Percentiles rank a stretch among this genome's conserved stretches.
These are phyloP conservation scores for Steinernema feltiae DNA, from an alignment of 1,140 invertebrate genomes.

Conservation along the genomic window DNA sequence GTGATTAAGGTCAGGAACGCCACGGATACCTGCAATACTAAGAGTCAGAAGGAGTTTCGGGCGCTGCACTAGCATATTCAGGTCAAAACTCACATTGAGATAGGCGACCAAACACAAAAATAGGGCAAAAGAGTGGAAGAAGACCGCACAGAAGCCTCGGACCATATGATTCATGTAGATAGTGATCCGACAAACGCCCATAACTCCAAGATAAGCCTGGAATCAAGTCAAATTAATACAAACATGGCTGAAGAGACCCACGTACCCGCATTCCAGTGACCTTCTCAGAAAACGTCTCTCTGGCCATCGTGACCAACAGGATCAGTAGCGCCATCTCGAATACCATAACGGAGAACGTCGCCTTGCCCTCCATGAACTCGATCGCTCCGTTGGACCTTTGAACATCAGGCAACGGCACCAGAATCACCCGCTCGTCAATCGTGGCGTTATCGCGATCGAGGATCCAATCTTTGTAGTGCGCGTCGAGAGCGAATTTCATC, in stretches of 20 bases:
- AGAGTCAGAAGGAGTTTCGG: not conserved
- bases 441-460: not conserved
- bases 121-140: not conserved
- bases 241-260: not conserved
- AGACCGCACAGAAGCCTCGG: not conserved
- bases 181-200: not conserved
- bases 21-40: not conserved
- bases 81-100: not conserved
- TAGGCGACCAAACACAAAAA: not conserved
- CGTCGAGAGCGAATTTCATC: not conserved
- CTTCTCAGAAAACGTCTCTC: not conserved
- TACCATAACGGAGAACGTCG: not conserved
- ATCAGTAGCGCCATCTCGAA: not conserved
- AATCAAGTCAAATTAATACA: not conserved
- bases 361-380: not conserved
- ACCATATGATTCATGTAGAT: not conserved
- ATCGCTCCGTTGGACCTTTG: not conserved
- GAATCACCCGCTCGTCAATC: not conserved
- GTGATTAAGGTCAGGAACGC: not conserved
- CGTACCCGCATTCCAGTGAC: slow-evolving; percentile 2
- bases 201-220: not conserved
- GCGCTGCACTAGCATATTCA: not conserved
- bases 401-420: not conserved
- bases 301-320: not conserved
- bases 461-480: not conserved